A percentile compares a stretch with the other conserved stretches of the same genome.
phyloP scores from a whole-genome alignment of 2,888 invertebrate genomes.

The Heliconius ismenius region DNA sequence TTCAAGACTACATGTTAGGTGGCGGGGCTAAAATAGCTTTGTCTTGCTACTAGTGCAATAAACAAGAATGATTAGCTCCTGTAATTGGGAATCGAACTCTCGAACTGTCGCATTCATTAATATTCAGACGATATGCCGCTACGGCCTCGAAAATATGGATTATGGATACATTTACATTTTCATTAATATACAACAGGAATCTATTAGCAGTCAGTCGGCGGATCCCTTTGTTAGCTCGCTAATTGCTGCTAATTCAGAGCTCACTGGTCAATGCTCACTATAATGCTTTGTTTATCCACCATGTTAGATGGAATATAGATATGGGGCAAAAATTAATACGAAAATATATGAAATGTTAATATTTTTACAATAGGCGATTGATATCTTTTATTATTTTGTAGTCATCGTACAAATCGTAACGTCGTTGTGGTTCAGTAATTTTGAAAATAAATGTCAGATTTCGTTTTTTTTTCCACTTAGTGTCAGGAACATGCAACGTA shows the following conservation, averaged over 20 bases:
- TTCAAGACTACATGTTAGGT: too few relatives aligned
- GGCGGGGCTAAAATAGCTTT: too few relatives aligned
- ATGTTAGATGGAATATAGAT: neutral
- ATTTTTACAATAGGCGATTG: neutral
- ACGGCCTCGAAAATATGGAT: neutral
- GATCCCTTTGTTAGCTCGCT: constrained; percentile 28
- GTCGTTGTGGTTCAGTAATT: too few relatives aligned
- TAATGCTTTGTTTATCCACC: neutral
- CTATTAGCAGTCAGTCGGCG: neutral
- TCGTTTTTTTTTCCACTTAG: too few relatives aligned
- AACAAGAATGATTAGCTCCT: too few relatives aligned
- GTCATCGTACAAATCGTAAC: too few relatives aligned
- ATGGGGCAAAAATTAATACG: neutral
- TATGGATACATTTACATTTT: constrained; percentile 5
- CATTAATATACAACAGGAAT: neutral
- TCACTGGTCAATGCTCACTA: constrained; percentile 9
- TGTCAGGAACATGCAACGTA: too few relatives aligned
- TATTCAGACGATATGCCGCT: neutral
- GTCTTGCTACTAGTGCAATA: too few relatives aligned
- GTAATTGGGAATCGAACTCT: neutral
- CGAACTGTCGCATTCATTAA: neutral
- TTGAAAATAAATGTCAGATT: too few relatives aligned
- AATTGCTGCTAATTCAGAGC: constrained; percentile 39
- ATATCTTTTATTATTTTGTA: neutral
- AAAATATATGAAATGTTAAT: neutral